phyloP scores from a whole-genome alignment of 2,113 vertebrate genomes.

The Mustelus asterias region DNA sequence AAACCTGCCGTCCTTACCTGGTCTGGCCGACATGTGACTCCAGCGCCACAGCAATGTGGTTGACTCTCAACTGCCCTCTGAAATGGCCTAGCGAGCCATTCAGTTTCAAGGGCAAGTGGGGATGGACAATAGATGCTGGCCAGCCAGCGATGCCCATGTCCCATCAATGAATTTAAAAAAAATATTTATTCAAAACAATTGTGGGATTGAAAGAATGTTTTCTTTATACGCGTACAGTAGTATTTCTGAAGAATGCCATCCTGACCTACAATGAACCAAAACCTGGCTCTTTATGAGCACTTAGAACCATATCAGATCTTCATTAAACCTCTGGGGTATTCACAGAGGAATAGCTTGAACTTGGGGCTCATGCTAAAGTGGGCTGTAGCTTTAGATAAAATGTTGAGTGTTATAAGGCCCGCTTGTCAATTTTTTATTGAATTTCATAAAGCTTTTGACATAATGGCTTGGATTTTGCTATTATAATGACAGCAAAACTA shows the following conservation, averaged over 20 bases:
- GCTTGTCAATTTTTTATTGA: neutral
- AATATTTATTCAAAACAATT: neutral
- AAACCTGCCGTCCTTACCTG: too few species aligned
- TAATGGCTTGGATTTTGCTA: neutral
- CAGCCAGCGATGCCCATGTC: too few species aligned
- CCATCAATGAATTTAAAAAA: too few species aligned
- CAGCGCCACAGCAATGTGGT: too few species aligned
- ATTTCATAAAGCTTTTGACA: neutral
- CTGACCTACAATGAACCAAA: neutral
- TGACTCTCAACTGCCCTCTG: too few species aligned
- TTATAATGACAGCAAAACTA: neutral
- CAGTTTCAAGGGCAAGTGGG: too few species aligned
- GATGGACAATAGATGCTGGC: too few species aligned
- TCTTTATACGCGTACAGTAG: neutral
- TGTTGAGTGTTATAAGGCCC: neutral
- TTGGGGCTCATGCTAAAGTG: neutral
- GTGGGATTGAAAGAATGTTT: neutral
- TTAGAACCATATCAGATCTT: neutral
- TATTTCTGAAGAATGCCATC: neutral
- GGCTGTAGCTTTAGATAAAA: neutral
- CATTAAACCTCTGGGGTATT: neutral
- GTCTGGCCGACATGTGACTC: too few species aligned
- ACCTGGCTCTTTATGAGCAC: neutral
- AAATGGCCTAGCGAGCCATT: too few species aligned
- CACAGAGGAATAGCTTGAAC: neutral